phyloP scores from a whole-genome alignment of 2,113 vertebrate species.

The Scartelaos histophorus region DNA sequence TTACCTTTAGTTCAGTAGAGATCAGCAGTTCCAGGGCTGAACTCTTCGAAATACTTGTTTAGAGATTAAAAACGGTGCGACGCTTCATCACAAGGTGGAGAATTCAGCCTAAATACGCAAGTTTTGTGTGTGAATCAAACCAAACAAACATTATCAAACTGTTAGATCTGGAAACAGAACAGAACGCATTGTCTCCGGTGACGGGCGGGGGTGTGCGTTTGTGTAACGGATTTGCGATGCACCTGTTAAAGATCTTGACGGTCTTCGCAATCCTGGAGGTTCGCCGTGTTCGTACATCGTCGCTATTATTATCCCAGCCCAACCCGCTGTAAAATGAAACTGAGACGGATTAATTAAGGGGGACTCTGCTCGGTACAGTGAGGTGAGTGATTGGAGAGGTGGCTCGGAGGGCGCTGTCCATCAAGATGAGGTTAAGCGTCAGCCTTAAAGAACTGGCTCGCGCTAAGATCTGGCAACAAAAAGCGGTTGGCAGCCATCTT shows the following conservation, averaged over 20 bases:
- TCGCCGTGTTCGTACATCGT: conserved; percentile 32
- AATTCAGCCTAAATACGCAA: no score
- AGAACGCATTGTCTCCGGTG: neutral
- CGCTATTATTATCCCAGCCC: conserved; percentile 31
- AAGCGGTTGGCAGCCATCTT: conserved; percentile 37
- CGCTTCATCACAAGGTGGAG: no score
- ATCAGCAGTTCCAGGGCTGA: no score
- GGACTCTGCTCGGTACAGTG: conserved; percentile 10
- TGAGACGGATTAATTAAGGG: conserved; percentile 36
- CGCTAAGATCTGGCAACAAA: conserved; percentile 29
- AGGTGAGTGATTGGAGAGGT: conserved; percentile 6
- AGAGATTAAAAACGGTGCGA: no score
- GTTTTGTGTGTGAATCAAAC: no score
- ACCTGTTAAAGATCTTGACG: conserved; percentile 9
- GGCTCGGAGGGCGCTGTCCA: conserved; percentile 1
- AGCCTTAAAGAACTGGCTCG: conserved; percentile 7
- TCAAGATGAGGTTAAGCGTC: neutral
- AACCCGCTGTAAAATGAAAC: conserved; percentile 19
- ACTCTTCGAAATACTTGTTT: no score
- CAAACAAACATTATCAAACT: neutral
- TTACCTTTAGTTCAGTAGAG: no score
- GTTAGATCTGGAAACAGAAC: neutral
- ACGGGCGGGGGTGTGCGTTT: neutral
- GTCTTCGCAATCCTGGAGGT: conserved; percentile 8
- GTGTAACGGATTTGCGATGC: conserved; percentile 1